Evolutionary conservation across 2,888 invertebrate species (phyloP).

Genomic region (Ctena decussata): DNA sequence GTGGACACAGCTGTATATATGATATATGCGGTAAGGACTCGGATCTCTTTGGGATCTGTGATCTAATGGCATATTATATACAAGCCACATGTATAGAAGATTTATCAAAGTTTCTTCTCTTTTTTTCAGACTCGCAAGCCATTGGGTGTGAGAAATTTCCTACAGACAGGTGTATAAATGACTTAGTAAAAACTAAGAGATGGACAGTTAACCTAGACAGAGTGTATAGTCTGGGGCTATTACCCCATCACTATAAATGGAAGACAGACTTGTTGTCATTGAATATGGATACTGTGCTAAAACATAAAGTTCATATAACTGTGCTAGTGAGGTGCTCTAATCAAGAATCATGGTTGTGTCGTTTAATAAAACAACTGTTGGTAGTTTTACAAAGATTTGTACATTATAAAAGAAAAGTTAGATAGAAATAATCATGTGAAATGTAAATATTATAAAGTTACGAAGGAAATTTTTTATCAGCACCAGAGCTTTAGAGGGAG

Average conservation of each 20-base stretch:
- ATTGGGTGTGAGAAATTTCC: constrained; percentile 65
- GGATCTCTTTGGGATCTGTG: too few species aligned
- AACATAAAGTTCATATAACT: neutral
- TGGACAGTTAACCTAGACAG: neutral
- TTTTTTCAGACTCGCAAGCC: constrained; percentile 68
- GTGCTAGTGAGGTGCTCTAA: neutral
- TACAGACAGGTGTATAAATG: constrained; percentile 63
- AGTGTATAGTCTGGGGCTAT: neutral
- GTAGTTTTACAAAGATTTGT: neutral
- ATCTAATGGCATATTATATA: too few species aligned
- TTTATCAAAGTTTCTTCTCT: too few species aligned
- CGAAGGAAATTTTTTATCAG: too few species aligned
- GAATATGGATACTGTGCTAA: neutral
- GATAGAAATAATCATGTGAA: neutral
- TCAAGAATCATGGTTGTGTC: neutral
- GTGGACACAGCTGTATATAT: too few species aligned
- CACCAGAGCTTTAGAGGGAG: too few species aligned
- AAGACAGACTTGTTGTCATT: neutral
- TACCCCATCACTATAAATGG: neutral
- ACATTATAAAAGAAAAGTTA: neutral
- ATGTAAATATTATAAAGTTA: too few species aligned
- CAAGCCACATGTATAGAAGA: too few species aligned
- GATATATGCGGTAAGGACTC: too few species aligned
- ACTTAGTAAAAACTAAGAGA: neutral
- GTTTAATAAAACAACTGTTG: neutral